Conservation (phyloP, 2,113 vertebrate genomes). For the Anhinga rufa region DNA sequence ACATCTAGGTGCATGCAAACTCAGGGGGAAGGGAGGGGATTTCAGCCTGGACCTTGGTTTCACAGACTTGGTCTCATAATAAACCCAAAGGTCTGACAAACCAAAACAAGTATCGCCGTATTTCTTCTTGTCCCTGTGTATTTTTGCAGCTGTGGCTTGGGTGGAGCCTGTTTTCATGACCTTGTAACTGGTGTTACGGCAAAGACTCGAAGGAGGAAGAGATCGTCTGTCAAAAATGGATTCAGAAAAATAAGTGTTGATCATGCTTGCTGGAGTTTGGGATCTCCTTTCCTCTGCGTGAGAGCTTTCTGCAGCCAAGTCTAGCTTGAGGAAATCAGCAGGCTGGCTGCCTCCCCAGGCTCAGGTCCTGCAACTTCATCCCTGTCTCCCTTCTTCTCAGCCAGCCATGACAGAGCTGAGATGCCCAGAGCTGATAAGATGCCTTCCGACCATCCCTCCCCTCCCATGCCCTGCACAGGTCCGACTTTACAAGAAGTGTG, state of each 20-base stretch:
- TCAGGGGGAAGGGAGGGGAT: not conserved
- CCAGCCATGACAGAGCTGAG: fast-evolving
- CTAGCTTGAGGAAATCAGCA: not conserved
- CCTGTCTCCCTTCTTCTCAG: not conserved
- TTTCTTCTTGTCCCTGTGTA: not conserved
- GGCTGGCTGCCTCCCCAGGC: not conserved
- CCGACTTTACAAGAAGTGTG: not conserved
- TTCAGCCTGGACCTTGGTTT: not conserved
- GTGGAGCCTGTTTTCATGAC: not conserved
- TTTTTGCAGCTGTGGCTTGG: not conserved
- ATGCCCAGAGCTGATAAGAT: not conserved
- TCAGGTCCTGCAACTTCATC: not conserved
- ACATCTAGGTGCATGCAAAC: not conserved
- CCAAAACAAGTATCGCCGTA: fast-evolving
- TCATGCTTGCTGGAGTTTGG: not conserved
- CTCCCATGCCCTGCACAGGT: not conserved
- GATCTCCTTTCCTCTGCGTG: not conserved
- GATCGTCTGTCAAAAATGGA: not conserved
- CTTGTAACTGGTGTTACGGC: not conserved
- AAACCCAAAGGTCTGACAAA: not conserved
- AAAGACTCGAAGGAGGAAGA: not conserved
- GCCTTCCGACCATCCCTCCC: not conserved
- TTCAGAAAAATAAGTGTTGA: not conserved
- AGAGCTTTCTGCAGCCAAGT: not conserved
- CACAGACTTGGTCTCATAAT: not conserved